Evolutionary conservation across 2,113 vertebrate genomes (phyloP), one percentile per base, ranked within the genome.

Genomic region (Nymphicus hollandicus): DNA sequence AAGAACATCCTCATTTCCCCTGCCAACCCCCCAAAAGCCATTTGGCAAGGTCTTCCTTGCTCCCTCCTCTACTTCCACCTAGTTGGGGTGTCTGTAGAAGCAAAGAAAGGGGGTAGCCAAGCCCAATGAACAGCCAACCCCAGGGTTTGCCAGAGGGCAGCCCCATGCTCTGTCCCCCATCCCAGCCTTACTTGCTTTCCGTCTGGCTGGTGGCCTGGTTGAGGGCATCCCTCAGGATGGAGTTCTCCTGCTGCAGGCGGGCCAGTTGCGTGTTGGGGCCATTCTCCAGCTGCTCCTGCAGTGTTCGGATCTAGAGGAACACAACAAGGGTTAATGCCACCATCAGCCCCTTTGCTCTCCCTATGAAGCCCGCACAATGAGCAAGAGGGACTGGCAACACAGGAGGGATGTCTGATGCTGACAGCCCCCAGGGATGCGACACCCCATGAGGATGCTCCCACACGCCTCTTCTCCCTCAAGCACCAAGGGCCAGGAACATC

Each of bases 281-380:
- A 0, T 99, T 99, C 93, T 99, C 99, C 89, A 99, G 97, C 96
- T 99, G 99, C 15, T 99, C 99, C 97, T 99, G 99, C 68, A 99
- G 98, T 25, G 95, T 97, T 13, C 98, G 96, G 72, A 99, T 97
- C 99, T 99, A 97, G 55, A 95, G 96, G 15, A 94, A 31, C 28
- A 58, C 94, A 93, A 73, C 2, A 79, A 41, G 13, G 41, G 82
- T 68, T 85, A 91, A 69, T 52, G 49, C 16, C 6, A 4, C 22
- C 15, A 4, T 4, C 2, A 2, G 27, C n/a, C 50, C 88, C 58
- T 63, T 41, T 24, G 33, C 23, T 50, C 9, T 22, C 50, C 22
- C 29, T 28, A 15, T 5, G 13, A 84, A 85, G 60, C 61, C 55
- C 78, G 61, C 0, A 0, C 1, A 8, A 70, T 17, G 23, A 76